Conservation (phyloP, 1,140 invertebrate genomes). For the Augochlora pura region DNA sequence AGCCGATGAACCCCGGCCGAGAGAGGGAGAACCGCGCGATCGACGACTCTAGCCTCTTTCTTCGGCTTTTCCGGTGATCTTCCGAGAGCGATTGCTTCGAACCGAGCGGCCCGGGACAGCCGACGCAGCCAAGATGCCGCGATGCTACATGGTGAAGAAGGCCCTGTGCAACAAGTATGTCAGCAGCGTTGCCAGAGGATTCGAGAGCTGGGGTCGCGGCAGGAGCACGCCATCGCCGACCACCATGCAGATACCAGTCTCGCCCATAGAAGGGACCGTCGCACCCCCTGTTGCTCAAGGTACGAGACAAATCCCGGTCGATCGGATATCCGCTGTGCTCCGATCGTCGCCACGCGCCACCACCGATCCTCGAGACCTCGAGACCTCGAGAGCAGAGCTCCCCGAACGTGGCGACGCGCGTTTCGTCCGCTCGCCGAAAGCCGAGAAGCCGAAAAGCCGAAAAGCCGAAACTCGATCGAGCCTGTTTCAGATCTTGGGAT, state of each 20-base stretch:
- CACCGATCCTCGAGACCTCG: too few species aligned
- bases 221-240: constrained; percentile 71
- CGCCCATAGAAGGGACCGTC: constrained; percentile 54
- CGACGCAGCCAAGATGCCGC: constrained; percentile 76
- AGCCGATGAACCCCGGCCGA: not conserved
- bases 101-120: not conserved
- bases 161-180: constrained; percentile 81
- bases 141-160: constrained; percentile 83
- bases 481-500: too few species aligned
- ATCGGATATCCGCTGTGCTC: too few species aligned
- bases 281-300: constrained; percentile 64
- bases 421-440: too few species aligned
- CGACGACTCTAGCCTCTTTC: too few species aligned
- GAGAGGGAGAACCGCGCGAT: not conserved
- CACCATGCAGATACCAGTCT: constrained; percentile 55
- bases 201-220: constrained; percentile 74
- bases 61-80: too few species aligned
- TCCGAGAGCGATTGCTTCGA: not conserved
- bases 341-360: too few species aligned
- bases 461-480: too few species aligned
- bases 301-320: too few species aligned
- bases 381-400: too few species aligned
- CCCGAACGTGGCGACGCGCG: too few species aligned
- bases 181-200: constrained; percentile 74
- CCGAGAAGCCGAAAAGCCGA: too few species aligned